These are phyloP conservation scores for Prionace glauca DNA, from an alignment of 2,797 vertebrate genomes.

Conservation along the genomic window DNA sequence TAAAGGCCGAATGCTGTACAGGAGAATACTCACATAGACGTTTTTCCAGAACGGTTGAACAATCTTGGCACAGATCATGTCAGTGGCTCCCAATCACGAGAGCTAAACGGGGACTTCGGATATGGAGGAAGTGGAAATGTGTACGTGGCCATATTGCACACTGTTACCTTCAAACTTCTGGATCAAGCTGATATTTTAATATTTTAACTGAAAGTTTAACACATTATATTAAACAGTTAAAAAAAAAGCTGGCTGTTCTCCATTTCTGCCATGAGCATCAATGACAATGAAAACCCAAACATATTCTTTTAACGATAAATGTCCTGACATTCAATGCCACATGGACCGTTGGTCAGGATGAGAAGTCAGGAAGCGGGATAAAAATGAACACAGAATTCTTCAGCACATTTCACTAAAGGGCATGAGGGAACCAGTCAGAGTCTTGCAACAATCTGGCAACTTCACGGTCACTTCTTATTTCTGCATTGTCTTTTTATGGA, in stretches of 20 bases:
- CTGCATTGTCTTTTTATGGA: background rate
- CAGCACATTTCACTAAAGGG: background rate
- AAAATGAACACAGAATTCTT: background rate
- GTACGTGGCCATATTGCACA: background rate
- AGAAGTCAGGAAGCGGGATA: background rate
- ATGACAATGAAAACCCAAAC: background rate
- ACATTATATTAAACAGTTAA: background rate
- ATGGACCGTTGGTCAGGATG: background rate
- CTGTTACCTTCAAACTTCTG: background rate
- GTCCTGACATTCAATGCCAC: background rate
- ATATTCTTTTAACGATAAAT: background rate
- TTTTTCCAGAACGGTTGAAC: background rate
- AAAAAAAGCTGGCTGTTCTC: background rate
- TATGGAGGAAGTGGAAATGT: background rate
- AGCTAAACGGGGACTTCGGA: background rate
- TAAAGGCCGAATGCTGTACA: background rate
- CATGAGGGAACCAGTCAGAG: background rate
- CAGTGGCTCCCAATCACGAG: background rate
- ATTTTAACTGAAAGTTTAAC: background rate
- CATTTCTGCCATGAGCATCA: background rate
- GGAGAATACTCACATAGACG: background rate
- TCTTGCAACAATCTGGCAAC: background rate
- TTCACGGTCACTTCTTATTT: background rate
- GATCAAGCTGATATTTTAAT: background rate
- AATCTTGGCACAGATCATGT: background rate